Base-by-base conservation (phyloP, 2,113 vertebrate species). In the Madoqua kirkii region DNA sequence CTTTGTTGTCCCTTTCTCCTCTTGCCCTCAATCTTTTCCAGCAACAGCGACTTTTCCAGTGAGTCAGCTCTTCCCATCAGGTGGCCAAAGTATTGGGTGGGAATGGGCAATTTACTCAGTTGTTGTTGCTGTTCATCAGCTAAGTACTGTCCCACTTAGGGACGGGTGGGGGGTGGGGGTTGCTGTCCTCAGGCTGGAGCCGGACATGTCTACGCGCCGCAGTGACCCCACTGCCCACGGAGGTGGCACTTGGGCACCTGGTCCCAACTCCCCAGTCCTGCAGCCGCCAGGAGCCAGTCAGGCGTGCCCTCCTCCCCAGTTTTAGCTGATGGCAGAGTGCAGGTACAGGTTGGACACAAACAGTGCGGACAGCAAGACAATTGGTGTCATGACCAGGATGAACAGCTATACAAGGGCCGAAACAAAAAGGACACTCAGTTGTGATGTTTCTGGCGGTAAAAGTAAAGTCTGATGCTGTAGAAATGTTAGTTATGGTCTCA, bases 181-280 rank as follows among this genome's bases (percentile, higher is more conserved):
- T 64, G 60, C 8, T 19, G 33, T 16, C 64, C 16, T 67, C 33
- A 19, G 33, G 17, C 64, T 67, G 64, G 33, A 17, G 64, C 33
- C 64, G 8, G 19, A 17, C 64, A 4, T 67, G 33, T n/a, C 64
- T 25, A 3, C 36, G 33, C 0, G 2, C 8, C 4, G 8, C 33
- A 67, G 64, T 19, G 64, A 36, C 17, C 33, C 64, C 33, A 5
- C 13, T 17, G 33, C 2, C 1, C 17, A 1, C 0, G 8, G 33
- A 6, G 33, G 33, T 19, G 31, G 64, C 17, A 0, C 33, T 67
- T n/a, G 33, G 33, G 17, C 33, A 17, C 64, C 64, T 9, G 64
- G 64, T 21, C 33, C 33, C 64, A 19, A 36, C 64, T 67, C 17
- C 33, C 33, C 7, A 21, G 64, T 36, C n/a, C 64, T 17, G 64